Base-by-base conservation (phyloP, 1,140 invertebrate species). In the Drosophila pandora region DNA sequence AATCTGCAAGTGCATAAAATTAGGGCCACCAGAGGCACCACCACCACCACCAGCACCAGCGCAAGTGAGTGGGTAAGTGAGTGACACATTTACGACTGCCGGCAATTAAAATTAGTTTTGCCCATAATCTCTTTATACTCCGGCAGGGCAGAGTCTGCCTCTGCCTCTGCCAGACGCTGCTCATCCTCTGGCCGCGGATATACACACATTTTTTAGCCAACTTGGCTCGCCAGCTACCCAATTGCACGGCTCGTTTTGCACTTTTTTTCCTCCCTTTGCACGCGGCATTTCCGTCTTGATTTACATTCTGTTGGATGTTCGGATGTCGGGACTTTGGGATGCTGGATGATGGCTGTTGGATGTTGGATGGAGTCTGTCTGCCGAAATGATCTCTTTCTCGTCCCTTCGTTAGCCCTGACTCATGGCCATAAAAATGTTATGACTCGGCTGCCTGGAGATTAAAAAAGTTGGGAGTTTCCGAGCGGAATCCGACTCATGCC, bases 1-100 rank as follows among this genome's bases (percentile, higher is more conserved):
- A 88, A 88, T 88, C 79, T 83, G 83, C 83, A 88, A 88, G 83
- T 88, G 83, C 83, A 88, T 88, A 88, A 89, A 89, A 88, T 83
- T 87, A 88, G 76, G 83, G 83, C 83, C 83, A 87, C 83, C 71
- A 82, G 82, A 78, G 77, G 70, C 76, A 60, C 13, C 39, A 41
- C 12, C n/a, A 65, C 54, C 54, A 41, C 58, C 30, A 47, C n/a
- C 49, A 52, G 45, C 12, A n/a, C 34, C 34, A 37, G 9, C 32
- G 8, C 47, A 22, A 59, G 55, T 53, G 55, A 60, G 67, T 63
- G 69, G 47, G 70, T 67, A 68, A 83, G 76, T 81, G 79, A 81
- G 78, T 85, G 82, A 85, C 82, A 85, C 82, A 85, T 85, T 85
- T 87, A 85, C 82, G 82, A 85, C 82, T 81, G 59, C 67, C 56